Base-by-base conservation (phyloP, 1,140 invertebrate genomes). In the Drosophila punjabiensis region DNA sequence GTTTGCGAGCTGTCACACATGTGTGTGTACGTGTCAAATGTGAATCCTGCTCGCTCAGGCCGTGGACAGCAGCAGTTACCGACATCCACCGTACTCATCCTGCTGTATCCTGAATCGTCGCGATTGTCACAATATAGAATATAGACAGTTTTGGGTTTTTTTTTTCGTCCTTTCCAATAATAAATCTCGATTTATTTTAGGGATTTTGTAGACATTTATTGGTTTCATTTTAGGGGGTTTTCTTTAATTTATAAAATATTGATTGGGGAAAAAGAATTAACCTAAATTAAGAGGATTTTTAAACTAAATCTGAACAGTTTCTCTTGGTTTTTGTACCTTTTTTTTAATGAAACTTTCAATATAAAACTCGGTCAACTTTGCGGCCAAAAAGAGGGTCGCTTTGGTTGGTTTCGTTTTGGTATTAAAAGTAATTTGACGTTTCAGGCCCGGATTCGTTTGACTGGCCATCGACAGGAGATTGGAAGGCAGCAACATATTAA, bases 1-100 rank as follows among this genome's bases (percentile, higher is more conserved):
- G 75, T 76, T 76, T 65, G 37, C 43, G 53, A 74, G 47, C 75
- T 77, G 75, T 77, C 75, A 77, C 75, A 77, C 32, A 41, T 55
- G 24, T 68, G 74, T 77, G 71, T 39, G 60, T 33, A 75, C 70
- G 74, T 76, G 74, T 76, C 69, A 73, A 70, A 58, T 59, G 74
- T 41, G 74, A 76, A 76, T 76, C 74, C 61, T 32, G 53, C 70
- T 58, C 39, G 71, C 45, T 66, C 55, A 45, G 55, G n/a, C 41
- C 63, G 39, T 60, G 73, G 55, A 76, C 75, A 77, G 47, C 73
- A 45, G 59, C 62, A 45, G 66, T 60, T 45, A 53, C 45, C 47
- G 28, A 52, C 28, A 13, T 33, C 55, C 56, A 18, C 20, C 37
- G 33, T 18, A 39, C 64, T 69, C 65, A 71, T 67, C 50, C 61